A percentile compares a stretch with the other conserved stretches of the same genome.
Evolutionary conservation across 2,797 vertebrate genomes (phyloP).

Genomic region (Spinus olivaceus): DNA sequence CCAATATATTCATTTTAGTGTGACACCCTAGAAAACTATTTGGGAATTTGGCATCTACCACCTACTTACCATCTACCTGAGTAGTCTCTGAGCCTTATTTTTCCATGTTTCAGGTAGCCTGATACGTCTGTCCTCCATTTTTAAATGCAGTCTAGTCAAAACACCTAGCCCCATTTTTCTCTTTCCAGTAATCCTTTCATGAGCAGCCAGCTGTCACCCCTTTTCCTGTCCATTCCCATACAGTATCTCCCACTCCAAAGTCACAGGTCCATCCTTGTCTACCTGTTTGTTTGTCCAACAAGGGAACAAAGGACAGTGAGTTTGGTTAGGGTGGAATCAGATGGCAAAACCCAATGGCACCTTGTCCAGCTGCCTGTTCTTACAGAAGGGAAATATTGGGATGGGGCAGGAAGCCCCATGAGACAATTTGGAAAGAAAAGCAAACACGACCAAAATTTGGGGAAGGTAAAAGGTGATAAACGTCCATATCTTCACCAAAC

Average conservation of each 20-base stretch:
- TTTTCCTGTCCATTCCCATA: background rate
- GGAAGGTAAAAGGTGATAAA: constrained; percentile 62
- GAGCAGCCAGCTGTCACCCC: background rate
- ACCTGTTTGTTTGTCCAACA: background rate
- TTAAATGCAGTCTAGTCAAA: background rate
- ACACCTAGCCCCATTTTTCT: background rate
- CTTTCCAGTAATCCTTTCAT: background rate
- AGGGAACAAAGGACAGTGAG: background rate
- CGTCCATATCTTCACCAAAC: constrained; percentile 38
- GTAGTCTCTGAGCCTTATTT: background rate
- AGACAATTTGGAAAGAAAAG: background rate
- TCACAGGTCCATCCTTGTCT: background rate
- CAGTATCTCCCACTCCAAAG: background rate
- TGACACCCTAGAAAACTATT: background rate
- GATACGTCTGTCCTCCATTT: background rate
- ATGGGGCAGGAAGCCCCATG: background rate
- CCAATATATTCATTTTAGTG: background rate
- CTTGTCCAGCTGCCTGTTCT: background rate
- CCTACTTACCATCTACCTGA: background rate
- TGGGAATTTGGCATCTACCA: background rate
- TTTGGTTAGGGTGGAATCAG: background rate
- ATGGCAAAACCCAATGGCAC: background rate
- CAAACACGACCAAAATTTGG: background rate
- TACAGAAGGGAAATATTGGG: background rate
- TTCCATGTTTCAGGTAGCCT: background rate